Evolutionary conservation across 1,140 invertebrate genomes (phyloP).

Genomic region (Geopemphigus sp.): DNA sequence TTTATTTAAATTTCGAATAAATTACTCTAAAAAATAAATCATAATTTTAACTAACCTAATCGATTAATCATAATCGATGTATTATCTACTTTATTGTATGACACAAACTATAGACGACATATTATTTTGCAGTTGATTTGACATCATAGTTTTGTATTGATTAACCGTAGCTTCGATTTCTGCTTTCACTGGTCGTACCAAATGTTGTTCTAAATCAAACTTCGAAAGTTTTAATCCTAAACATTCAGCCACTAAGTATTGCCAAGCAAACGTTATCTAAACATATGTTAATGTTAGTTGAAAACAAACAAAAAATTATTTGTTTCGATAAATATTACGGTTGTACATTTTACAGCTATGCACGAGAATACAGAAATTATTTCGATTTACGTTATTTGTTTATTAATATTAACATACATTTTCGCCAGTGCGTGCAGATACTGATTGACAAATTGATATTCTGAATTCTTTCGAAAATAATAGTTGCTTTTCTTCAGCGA

Average conservation of each 20-base stretch:
- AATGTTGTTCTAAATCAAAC: conserved; percentile 44
- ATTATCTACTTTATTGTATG: conserved; percentile 4
- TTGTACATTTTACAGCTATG: too few relatives aligned
- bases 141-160: conserved; percentile 17
- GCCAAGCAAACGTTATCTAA: conserved; percentile 36
- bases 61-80: not conserved
- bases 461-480: conserved; percentile 72
- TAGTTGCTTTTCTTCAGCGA: conserved; percentile 75
- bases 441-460: conserved; percentile 70
- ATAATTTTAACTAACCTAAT: too few relatives aligned
- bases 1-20: not conserved
- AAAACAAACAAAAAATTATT: not conserved
- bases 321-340: conserved; percentile 1
- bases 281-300: not conserved
- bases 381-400: not conserved
- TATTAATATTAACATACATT: conserved; percentile 62
- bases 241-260: conserved; percentile 31
- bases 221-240: conserved; percentile 39
- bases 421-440: conserved; percentile 87
- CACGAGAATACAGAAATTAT: too few relatives aligned
- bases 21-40: not conserved
- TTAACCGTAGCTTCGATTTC: conserved; percentile 35
- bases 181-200: conserved; percentile 23
- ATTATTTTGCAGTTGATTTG: conserved; percentile 5
- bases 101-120: conserved; percentile 6